These are phyloP conservation scores for Dendrocincla tyrannina DNA, from an alignment of 2,797 vertebrate species.

Conservation along the genomic window DNA sequence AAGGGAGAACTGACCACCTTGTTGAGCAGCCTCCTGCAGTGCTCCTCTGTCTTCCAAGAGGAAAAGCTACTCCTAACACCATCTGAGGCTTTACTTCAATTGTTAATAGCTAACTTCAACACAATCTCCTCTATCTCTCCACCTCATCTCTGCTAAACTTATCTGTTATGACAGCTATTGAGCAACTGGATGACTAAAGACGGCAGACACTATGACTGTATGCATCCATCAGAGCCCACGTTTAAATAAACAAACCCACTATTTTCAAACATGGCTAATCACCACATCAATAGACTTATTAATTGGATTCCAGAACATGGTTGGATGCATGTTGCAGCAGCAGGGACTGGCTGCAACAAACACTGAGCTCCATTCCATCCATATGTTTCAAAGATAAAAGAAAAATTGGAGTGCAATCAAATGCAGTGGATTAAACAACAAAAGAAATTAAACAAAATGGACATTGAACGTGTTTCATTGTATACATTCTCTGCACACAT, in stretches of 20 bases:
- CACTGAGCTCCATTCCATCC: slow-evolving; percentile 27
- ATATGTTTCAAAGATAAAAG: slow-evolving; percentile 49
- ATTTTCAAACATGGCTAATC: slow-evolving; percentile 63
- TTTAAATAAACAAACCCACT: slow-evolving; percentile 53
- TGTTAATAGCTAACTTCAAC: slow-evolving; percentile 21
- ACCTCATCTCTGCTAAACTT: not conserved
- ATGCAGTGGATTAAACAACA: slow-evolving; percentile 22
- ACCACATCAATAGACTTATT: slow-evolving; percentile 58
- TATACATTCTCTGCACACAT: not conserved
- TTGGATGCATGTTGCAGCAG: slow-evolving; percentile 54
- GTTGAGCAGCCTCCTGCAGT: not conserved
- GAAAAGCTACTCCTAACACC: not conserved
- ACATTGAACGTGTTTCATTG: not conserved
- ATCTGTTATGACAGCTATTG: slow-evolving; percentile 42
- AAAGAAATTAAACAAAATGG: slow-evolving; percentile 29
- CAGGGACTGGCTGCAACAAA: slow-evolving; percentile 52
- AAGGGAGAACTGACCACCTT: not conserved
- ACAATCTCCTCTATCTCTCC: not conserved
- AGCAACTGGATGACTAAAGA: slow-evolving; percentile 61
- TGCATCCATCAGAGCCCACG: not conserved
- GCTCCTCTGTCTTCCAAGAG: not conserved
- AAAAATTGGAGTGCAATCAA: slow-evolving; percentile 30
- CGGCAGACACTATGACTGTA: slow-evolving; percentile 39
- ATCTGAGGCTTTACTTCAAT: not conserved
- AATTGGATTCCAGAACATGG: slow-evolving; percentile 43